A percentile compares a stretch with the other conserved stretches of the same genome.
phyloP scores from a whole-genome alignment of 2,888 invertebrate genomes.

The Desoria tigrina region DNA sequence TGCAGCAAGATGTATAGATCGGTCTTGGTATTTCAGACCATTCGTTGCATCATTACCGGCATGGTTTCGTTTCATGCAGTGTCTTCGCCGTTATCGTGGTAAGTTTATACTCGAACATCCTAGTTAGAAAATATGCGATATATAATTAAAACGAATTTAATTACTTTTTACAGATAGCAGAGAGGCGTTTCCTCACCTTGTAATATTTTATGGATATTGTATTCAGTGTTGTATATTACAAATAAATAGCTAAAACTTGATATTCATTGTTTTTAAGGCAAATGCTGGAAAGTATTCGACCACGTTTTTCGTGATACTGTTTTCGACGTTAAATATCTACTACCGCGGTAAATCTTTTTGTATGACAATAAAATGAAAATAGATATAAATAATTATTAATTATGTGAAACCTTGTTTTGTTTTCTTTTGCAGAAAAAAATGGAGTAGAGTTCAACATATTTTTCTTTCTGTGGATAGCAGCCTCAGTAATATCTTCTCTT shows the following conservation, averaged over 20 bases:
- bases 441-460: slow-evolving; percentile 66
- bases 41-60: slow-evolving; percentile 91
- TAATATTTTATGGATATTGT: slow-evolving; percentile 8
- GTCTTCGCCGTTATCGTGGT: slow-evolving; percentile 90
- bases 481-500: slow-evolving; percentile 81
- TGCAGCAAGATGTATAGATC: slow-evolving; percentile 69
- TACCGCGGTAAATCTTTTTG: slow-evolving; percentile 63
- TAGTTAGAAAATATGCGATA: no score
- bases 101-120: no score
- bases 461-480: slow-evolving; percentile 85
- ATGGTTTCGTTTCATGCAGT: slow-evolving; percentile 95
- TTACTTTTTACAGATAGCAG: no score
- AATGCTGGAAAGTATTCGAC: slow-evolving; percentile 99
- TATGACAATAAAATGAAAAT: neutral
- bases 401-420: no score
- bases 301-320: slow-evolving; percentile 90
- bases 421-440: slow-evolving; percentile 30
- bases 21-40: slow-evolving; percentile 74
- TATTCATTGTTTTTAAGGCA: slow-evolving; percentile 58
- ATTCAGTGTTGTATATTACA: neutral
- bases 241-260: neutral
- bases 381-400: neutral
- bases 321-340: slow-evolving; percentile 70
- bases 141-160: no score
- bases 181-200: slow-evolving; percentile 89